Base-by-base conservation (phyloP, 2,888 invertebrate species). In the Smittia aterrima region DNA sequence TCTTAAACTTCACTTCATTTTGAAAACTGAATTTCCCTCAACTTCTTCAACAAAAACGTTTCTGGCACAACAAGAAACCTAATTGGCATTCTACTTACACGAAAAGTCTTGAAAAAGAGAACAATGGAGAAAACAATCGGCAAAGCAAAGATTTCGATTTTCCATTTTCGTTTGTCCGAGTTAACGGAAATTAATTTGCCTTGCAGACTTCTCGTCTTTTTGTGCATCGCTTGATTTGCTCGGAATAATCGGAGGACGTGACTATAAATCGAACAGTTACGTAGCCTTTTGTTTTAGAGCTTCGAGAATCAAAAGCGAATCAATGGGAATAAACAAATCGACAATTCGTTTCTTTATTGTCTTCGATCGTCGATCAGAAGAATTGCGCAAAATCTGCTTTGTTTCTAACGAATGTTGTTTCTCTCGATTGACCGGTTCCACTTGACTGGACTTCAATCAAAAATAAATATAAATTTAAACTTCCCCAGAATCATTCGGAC, bases 211-310 rank as follows among this genome's bases (percentile, higher is more conserved):
- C n/a, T n/a, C n/a, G n/a, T n/a, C 16, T 47, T 41, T n/a, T 47
- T 40, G 41, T 68, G 68, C 41, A 68, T 68, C 68, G 68, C 16
- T 41, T 68, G 68, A 68, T 68, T 68, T 22, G 27, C 16, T 68
- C n/a, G 11, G 68, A 68, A 68, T 40, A 68, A 68, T 68, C 16
- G 68, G 27, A 41, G 68, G 68, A 68, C 68, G 68, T 68, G 68
- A 68, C 68, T 41, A 68, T 68, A 68, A 66, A 32, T 68, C 41
- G 47, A n/a, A 47, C 47, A 16, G 47, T 47, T n/a, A n/a, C 47
- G 16, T 47, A 16, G 47, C 47, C 16, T 68, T 47, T 68, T 47
- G 68, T 47, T 68, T 22, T 20, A 47, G 38, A 24, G 47, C 22
- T 41, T 68, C 9, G 24, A n/a, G n/a, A 38, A 38, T 66, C 32